These are phyloP conservation scores for Homalodisca vitripennis DNA, from an alignment of 1,140 invertebrate genomes.

Conservation along the genomic window DNA sequence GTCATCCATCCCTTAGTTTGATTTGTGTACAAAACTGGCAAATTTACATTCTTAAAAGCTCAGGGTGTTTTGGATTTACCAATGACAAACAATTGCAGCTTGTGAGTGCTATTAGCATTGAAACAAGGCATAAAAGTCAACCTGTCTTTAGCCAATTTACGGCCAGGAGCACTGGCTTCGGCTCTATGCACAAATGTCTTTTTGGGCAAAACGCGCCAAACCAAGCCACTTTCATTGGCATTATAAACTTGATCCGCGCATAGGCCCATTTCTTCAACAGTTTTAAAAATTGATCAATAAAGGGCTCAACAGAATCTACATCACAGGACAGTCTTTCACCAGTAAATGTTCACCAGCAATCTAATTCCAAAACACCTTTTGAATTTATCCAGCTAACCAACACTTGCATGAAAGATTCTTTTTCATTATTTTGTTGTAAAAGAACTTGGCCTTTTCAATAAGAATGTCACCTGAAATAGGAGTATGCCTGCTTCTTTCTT, in stretches of 20 bases:
- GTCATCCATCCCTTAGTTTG: not conserved
- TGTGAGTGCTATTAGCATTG: constrained; percentile 5
- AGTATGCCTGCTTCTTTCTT: too few species aligned
- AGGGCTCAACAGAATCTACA: not conserved
- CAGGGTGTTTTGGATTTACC: not conserved
- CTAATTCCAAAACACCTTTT: too few species aligned
- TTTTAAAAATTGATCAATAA: not conserved
- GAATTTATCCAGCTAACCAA: too few species aligned
- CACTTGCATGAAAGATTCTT: not conserved
- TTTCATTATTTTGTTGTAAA: not conserved
- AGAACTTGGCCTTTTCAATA: too few species aligned
- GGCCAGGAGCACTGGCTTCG: constrained; percentile 18
- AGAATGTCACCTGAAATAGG: not conserved
- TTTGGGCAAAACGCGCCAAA: constrained; percentile 46
- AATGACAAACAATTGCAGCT: not conserved
- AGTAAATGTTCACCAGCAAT: too few species aligned
- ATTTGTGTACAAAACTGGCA: not conserved
- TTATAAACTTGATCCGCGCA: constrained; percentile 47
- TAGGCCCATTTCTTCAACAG: not conserved
- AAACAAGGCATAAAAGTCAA: constrained; percentile 30
- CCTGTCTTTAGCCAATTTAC: constrained; percentile 36
- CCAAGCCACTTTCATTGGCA: constrained; percentile 48
- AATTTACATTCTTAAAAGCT: too few species aligned
- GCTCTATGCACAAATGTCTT: constrained; percentile 41
- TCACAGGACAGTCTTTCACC: too few species aligned